These are phyloP conservation scores for Sardina pilchardus DNA, from an alignment of 2,113 vertebrate species.

Conservation along the genomic window DNA sequence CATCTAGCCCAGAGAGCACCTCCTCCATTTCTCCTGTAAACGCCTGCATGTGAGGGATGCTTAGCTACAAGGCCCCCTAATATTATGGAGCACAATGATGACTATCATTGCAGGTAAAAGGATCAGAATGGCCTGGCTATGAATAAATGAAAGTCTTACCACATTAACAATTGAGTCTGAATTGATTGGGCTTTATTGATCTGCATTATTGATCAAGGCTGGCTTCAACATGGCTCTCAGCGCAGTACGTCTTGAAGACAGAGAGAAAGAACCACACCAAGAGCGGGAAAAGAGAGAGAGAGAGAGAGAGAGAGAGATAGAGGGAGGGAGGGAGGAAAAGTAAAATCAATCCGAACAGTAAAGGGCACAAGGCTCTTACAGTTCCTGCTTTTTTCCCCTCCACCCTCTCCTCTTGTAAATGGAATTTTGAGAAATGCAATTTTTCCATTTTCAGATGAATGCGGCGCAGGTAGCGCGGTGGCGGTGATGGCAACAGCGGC, in stretches of 20 bases:
- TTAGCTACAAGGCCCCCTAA: neutral
- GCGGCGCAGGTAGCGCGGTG: neutral
- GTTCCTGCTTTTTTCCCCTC: neutral
- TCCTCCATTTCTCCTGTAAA: neutral
- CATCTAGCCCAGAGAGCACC: neutral
- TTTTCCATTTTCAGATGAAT: neutral
- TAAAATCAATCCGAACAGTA: neutral
- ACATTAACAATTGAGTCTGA: neutral
- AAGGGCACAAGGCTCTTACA: neutral
- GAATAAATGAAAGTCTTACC: neutral
- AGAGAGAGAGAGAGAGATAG: neutral
- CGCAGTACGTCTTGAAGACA: slow-evolving; percentile 27
- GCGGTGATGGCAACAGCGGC: neutral
- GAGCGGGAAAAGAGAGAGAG: neutral
- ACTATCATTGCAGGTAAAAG: neutral
- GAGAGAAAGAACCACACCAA: neutral
- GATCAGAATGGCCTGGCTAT: neutral
- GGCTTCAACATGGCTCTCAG: neutral
- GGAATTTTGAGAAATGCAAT: slow-evolving; percentile 4
- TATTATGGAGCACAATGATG: neutral
- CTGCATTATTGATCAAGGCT: neutral
- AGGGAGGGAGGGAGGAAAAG: slow-evolving; percentile 29
- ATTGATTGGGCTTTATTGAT: neutral
- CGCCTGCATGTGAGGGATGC: neutral
- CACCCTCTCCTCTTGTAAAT: neutral